Conservation (phyloP, 2,888 invertebrate species). For the Flexamia atlantica region DNA sequence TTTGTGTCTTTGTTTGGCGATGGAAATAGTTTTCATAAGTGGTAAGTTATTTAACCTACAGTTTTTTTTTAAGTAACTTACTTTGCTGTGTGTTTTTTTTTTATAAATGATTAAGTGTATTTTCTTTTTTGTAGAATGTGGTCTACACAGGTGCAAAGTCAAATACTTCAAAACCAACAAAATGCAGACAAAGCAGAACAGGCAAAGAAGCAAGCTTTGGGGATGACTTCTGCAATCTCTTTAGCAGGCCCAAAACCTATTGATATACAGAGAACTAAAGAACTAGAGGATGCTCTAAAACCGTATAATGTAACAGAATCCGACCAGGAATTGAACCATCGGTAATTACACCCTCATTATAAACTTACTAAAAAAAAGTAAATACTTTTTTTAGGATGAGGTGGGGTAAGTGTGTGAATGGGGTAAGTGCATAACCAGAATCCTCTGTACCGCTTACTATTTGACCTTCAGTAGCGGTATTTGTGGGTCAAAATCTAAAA, state of each 20-base stretch:
- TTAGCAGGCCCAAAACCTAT: constrained; percentile 89
- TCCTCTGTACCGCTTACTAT: no score
- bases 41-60: no score
- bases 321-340: constrained; percentile 92
- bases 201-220: constrained; percentile 75
- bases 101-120: neutral
- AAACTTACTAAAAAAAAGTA: no score
- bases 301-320: constrained; percentile 95
- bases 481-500: no score
- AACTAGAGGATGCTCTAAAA: constrained; percentile 86
- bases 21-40: no score
- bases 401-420: no score
- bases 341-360: no score
- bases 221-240: constrained; percentile 97
- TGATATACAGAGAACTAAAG: constrained; percentile 86
- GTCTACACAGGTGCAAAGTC: constrained; percentile 49
- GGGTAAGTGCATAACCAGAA: no score
- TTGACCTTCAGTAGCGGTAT: no score
- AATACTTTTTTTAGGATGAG: no score
- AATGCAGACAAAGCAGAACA: constrained; percentile 39
- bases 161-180: constrained; percentile 37
- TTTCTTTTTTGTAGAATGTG: constrained; percentile 53
- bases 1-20: no score
- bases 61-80: neutral
- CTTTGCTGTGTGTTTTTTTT: neutral